Evolutionary conservation across 2,113 vertebrate genomes (phyloP), one percentile per base, ranked within the genome.

Genomic region (Pangasianodon hypophthalmus): DNA sequence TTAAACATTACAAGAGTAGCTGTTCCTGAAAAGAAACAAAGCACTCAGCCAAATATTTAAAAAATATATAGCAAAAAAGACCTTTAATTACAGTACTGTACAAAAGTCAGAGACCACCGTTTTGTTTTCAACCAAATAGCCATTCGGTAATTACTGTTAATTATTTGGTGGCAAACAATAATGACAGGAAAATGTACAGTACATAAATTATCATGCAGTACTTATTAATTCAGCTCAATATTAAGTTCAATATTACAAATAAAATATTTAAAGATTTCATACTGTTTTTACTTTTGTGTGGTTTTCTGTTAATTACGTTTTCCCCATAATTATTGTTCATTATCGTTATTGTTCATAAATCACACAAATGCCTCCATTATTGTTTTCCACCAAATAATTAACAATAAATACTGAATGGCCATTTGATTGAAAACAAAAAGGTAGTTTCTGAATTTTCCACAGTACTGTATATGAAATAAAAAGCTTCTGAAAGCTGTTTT

Each of bases 1-100:
- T 67, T 67, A 50, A 85, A 8, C 32, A 13, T 52, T 9, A 77
- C 85, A 64, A 86, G 62, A 60, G 48, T 86, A 86, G 69, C 71
- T 60, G 86, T 58, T 87, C 86, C 71, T 77, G 37, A 77, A 18
- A 75, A 92, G 92, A 83, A 82, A 10, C 50, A 37, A 84, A 90
- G 88, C 92, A 87, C 32, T 77, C 16, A 87, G 77, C 46, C 73
- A 24, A 44, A 77, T 77, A 46, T 44, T 19, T 26, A 73, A 73
- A n/a, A n/a, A n/a, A n/a, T n/a, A n/a, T n/a, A n/a, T 44, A 67
- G 37, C 37, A 44, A 64, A 64, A 62, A 58, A 26, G 8, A 60
- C 46, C 10, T 79, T 48, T 79, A 80, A 80, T 26, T 50, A 32
- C 29, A 54, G 16, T 82, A 32, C 1, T n/a, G 8, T 50, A 14